A percentile compares a stretch with the other conserved stretches of the same genome.
These are phyloP conservation scores for Tachina grossa DNA, from an alignment of 2,888 invertebrate genomes.

Conservation along the genomic window DNA sequence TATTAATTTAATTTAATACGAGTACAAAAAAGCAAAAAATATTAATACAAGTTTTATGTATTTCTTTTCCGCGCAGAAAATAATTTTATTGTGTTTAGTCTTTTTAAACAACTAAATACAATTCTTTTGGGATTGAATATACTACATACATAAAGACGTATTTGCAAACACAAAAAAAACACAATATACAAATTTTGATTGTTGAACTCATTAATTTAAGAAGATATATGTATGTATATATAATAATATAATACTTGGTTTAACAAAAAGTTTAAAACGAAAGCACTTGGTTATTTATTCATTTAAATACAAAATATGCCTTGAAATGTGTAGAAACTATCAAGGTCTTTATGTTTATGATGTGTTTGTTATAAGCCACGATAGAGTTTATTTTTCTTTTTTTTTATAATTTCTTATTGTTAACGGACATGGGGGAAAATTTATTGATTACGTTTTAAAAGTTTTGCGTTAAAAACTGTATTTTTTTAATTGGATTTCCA, in stretches of 20 bases:
- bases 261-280: constrained; percentile 36
- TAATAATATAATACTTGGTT: constrained; percentile 26
- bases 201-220: constrained; percentile 49
- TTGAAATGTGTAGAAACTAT: constrained; percentile 44
- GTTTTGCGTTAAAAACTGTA: constrained; percentile 35
- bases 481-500: constrained; percentile 5
- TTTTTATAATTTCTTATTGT: constrained; percentile 24
- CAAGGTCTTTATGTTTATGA: constrained; percentile 31
- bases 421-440: constrained; percentile 35
- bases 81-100: not conserved
- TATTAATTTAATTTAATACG: constrained; percentile 70
- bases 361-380: constrained; percentile 48
- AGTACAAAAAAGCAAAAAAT: constrained; percentile 72
- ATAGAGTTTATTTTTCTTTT: constrained; percentile 37
- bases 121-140: constrained; percentile 8
- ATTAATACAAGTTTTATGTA: constrained; percentile 26
- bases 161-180: not conserved
- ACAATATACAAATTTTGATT: constrained; percentile 48
- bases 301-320: constrained; percentile 24
- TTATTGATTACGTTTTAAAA: not conserved
- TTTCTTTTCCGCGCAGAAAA: constrained; percentile 25
- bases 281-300: constrained; percentile 54
- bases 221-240: not conserved
- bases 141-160: constrained; percentile 14
- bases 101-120: constrained; percentile 48